These are phyloP conservation scores for Listronotus bonariensis DNA, from an alignment of 1,140 invertebrate genomes.

Conservation along the genomic window DNA sequence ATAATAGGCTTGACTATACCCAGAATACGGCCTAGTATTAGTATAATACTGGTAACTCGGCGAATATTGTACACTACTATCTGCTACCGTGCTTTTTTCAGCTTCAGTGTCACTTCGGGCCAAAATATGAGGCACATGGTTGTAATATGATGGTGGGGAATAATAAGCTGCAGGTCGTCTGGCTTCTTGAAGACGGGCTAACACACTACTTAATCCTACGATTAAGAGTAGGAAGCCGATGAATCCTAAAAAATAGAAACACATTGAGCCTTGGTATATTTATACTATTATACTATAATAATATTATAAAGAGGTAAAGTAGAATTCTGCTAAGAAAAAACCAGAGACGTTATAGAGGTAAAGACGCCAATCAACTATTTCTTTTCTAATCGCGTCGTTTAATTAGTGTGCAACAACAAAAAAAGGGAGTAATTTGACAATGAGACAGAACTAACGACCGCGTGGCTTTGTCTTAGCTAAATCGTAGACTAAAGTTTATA, in stretches of 20 bases:
- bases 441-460: too few relatives aligned
- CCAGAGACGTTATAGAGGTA: too few relatives aligned
- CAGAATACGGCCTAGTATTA: background rate
- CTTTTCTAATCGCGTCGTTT: too few relatives aligned
- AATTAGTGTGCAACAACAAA: too few relatives aligned
- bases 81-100: background rate
- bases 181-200: constrained; percentile 49
- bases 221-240: constrained; percentile 53
- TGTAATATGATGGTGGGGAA: constrained; percentile 36
- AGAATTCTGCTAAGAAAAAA: too few relatives aligned
- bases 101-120: constrained; percentile 38
- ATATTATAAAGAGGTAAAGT: too few relatives aligned
- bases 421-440: too few relatives aligned
- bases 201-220: constrained; percentile 52
- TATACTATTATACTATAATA: too few relatives aligned
- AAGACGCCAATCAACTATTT: too few relatives aligned
- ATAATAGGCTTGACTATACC: constrained; percentile 1
- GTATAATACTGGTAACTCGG: constrained; percentile 9
- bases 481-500: too few relatives aligned
- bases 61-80: background rate
- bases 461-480: too few relatives aligned
- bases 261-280: too few relatives aligned
- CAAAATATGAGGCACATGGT: constrained; percentile 32
- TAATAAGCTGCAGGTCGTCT: constrained; percentile 34
- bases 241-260: constrained; percentile 32